Evolutionary conservation across 2,797 vertebrate genomes (phyloP).

Genomic region (Phrynocephalus forsythii): DNA sequence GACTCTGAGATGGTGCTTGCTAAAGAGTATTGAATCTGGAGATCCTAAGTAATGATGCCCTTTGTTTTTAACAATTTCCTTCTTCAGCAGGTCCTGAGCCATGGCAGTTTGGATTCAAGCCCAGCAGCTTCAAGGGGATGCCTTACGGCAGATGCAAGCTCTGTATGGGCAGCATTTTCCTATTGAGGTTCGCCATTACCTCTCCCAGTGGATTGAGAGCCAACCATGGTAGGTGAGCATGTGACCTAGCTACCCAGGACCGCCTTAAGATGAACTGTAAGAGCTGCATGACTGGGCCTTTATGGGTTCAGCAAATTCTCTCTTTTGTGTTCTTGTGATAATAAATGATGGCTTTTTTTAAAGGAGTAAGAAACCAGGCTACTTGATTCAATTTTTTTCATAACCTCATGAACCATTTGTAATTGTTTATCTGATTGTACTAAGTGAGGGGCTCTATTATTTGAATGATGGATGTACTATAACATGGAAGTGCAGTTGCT

Average conservation of each 20-base stretch:
- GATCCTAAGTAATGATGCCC: neutral
- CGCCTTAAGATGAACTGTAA: neutral
- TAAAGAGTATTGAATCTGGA: no score
- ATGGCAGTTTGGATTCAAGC: slow-evolving; percentile 98
- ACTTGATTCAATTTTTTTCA: neutral
- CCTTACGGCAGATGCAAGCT: slow-evolving; percentile 96
- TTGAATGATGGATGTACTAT: neutral
- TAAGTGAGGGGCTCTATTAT: neutral
- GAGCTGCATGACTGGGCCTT: neutral
- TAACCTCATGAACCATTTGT: neutral
- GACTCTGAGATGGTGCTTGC: no score
- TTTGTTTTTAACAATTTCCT: neutral
- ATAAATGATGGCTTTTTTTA: neutral
- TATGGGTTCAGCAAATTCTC: neutral
- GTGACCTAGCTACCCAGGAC: neutral
- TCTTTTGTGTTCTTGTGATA: neutral
- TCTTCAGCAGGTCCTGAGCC: slow-evolving; percentile 77
- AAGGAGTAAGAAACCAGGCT: neutral
- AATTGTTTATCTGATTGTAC: neutral
- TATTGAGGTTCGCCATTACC: slow-evolving; percentile 96
- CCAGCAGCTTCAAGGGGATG: slow-evolving; percentile 97
- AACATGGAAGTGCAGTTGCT: neutral
- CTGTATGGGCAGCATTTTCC: slow-evolving; percentile 98
- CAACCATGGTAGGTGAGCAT: slow-evolving; percentile 86
- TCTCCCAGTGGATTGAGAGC: slow-evolving; percentile 93